phyloP scores from a whole-genome alignment of 2,888 invertebrate species.

The Macaria notata region DNA sequence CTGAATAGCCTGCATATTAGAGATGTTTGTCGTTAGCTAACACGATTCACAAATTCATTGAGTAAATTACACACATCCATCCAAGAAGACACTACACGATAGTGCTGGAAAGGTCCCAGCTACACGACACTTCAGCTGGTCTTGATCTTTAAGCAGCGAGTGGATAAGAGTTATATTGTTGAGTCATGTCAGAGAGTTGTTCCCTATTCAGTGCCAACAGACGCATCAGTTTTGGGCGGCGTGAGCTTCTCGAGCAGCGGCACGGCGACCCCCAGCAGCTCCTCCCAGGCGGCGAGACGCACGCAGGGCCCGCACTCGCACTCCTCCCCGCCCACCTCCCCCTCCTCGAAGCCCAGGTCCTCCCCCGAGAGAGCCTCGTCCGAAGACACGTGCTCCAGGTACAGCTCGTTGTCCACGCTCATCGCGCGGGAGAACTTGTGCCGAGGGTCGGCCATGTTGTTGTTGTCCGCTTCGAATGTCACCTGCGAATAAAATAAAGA shows the following conservation, averaged over 20 bases:
- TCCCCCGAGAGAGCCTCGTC: conserved; percentile 56
- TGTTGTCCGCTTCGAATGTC: conserved; percentile 57
- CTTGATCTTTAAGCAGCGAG: no score
- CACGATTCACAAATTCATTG: no score
- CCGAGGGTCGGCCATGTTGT: conserved; percentile 39
- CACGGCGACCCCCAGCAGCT: conserved; percentile 88
- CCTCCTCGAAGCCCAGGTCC: conserved; percentile 71
- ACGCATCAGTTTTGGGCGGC: conserved; percentile 62
- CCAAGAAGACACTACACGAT: no score
- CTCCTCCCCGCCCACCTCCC: conserved; percentile 54
- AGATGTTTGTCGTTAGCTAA: no score
- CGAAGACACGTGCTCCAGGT: conserved; percentile 48
- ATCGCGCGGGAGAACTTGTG: conserved; percentile 42
- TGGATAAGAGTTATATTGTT: no score
- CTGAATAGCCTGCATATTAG: no score
- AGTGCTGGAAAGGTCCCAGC: no score
- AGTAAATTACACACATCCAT: no score
- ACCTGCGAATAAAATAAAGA: conserved; percentile 44
- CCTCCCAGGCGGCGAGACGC: conserved; percentile 85
- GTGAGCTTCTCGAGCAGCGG: conserved; percentile 86
- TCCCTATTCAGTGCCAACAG: conserved; percentile 64
- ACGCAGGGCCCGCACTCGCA: conserved; percentile 65
- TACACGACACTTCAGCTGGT: no score
- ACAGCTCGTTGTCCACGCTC: conserved; percentile 46
- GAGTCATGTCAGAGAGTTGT: not conserved